Evolutionary conservation across 2,113 vertebrate species (phyloP).

Genomic region (Eptatretus burgeri): DNA sequence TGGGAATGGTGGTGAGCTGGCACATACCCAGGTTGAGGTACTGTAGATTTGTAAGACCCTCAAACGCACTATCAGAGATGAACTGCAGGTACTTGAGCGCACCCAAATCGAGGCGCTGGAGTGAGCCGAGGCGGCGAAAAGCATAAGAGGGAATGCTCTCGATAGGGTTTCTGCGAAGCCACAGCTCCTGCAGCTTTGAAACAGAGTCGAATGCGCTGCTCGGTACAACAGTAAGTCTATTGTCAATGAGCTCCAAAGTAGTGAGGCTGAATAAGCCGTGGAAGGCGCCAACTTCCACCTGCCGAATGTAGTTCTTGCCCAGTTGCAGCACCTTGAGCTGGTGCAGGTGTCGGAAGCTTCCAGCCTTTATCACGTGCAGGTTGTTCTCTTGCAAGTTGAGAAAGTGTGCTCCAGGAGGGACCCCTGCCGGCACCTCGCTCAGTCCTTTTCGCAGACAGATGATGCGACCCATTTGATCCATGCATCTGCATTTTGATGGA

Average conservation of each 20-base stretch:
- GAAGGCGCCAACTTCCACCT: slow-evolving; percentile 92
- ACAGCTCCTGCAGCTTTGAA: slow-evolving; percentile 93
- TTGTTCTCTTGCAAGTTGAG: slow-evolving; percentile 96
- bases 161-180: slow-evolving; percentile 88
- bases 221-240: slow-evolving; percentile 86
- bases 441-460: slow-evolving; percentile 76
- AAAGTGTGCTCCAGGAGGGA: slow-evolving; percentile 84
- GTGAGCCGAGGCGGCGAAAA: slow-evolving; percentile 87
- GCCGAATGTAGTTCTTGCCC: slow-evolving; percentile 91
- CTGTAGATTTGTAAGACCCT: slow-evolving; percentile 86
- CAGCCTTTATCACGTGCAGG: slow-evolving; percentile 94
- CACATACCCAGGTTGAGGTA: slow-evolving; percentile 99
- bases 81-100: slow-evolving; percentile 87
- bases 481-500: slow-evolving; percentile 89
- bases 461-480: slow-evolving; percentile 98
- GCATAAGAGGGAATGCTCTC: slow-evolving; percentile 96
- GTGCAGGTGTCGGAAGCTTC: slow-evolving; percentile 92
- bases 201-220: slow-evolving; percentile 97
- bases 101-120: slow-evolving; percentile 67
- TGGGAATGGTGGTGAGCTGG: slow-evolving; percentile 92
- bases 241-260: slow-evolving; percentile 96
- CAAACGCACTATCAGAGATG: slow-evolving; percentile 96
- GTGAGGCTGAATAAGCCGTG: slow-evolving; percentile 95
- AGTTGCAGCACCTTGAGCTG: slow-evolving; percentile 88
- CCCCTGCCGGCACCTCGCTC: slow-evolving; percentile 85